Evolutionary conservation across 1,140 invertebrate genomes (phyloP), one percentile per base, ranked within the genome.

Genomic region (Cydia pomonella): DNA sequence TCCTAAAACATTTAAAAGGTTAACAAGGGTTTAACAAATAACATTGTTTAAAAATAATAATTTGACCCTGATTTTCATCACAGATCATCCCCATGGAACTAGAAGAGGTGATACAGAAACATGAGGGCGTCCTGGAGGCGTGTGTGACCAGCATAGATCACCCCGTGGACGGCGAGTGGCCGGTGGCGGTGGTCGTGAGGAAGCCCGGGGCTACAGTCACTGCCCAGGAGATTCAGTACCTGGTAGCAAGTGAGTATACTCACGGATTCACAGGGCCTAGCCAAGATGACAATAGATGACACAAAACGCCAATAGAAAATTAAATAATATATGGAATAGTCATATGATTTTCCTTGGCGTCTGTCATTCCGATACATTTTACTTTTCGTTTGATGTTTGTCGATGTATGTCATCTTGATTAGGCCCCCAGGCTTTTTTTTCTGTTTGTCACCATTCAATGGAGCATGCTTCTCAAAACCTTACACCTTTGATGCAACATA

Each of bases 51-150:
- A 27, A 27, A 2, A 27, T 27, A 27, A 27, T 27, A 27, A 27
- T 27, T 27, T 27, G 27, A 27, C 1, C 27, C 27, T 27, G 1
- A 27, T 27, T 38, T 38, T 38, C 6, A 2, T 3, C 33, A 4
- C 92, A 97, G 95, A 96, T 98, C 16, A 93, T 97, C 6, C 97
- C 97, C 7, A 95, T 96, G 0, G 97, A 98, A 86, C 79, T 98
- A 33, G 97, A 98, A 92, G 95, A 94, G 21, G 75, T 98, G 13
- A 89, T 98, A 33, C 92, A 96, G 2, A 75, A 66, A 10, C 83
- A 83, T 73, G 76, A 79, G 0, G 83, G 77, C 6, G 71, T 74
- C 13, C 53, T 59, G 23, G 97, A 98, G 79, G 96, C 95, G 0
- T 97, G 95, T 9, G 97, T 98, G 3, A 94, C 97, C 82, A 97